phyloP scores from a whole-genome alignment of 2,888 invertebrate genomes.

The Sinotaia quadrata region DNA sequence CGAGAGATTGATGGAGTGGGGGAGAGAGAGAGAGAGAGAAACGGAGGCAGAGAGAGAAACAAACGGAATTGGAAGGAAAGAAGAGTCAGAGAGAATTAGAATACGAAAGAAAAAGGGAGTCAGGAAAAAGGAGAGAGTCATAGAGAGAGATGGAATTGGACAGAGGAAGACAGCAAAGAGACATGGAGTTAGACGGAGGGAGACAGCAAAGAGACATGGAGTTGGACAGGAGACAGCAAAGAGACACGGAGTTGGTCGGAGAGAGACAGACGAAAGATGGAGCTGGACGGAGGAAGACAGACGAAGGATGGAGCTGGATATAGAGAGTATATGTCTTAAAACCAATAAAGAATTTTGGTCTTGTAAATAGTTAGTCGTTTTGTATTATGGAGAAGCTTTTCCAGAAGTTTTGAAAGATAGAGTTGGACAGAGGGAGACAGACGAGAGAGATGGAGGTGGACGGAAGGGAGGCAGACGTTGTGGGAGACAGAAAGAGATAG shows the following conservation, averaged over 20 bases:
- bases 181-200: not conserved
- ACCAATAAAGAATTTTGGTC: no score
- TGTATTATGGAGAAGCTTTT: no score
- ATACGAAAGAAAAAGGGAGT: not conserved
- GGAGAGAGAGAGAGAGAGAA: conserved; percentile 1
- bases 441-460: no score
- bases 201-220: not conserved
- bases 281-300: no score
- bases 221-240: not conserved
- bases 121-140: not conserved
- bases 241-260: not conserved
- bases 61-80: not conserved
- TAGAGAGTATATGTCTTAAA: no score
- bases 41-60: conserved; percentile 12
- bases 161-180: not conserved
- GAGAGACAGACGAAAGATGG: no score
- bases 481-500: no score
- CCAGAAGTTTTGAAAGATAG: no score
- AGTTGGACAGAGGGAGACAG: no score
- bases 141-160: not conserved
- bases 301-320: no score
- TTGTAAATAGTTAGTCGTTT: no score
- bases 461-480: no score
- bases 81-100: not conserved
- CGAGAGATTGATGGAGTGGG: conserved; percentile 14